Evolutionary conservation across 2,888 invertebrate genomes (phyloP), one percentile per base, ranked within the genome.

Genomic region (Tenthredo amoena): DNA sequence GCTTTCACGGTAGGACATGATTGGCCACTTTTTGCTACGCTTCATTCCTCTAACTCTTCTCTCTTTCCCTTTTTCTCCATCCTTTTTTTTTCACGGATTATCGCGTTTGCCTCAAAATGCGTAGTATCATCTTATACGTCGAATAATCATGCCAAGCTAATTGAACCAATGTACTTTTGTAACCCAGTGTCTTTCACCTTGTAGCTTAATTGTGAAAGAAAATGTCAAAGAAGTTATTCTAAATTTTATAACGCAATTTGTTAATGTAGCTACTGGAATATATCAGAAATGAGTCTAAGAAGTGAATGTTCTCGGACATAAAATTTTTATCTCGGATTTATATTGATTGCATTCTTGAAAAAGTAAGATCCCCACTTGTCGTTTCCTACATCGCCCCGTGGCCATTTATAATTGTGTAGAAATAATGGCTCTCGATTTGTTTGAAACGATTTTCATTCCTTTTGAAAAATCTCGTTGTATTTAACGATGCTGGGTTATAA

Each of bases 1-100:
- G 58, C 81, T 81, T 62, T 40, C 81, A 62, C 40, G 31, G 62
- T 62, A 50, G 37, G 62, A 58, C 81, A 58, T 81, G 81, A 81
- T 81, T 81, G 81, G 21, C 40, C 34, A 40, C 62, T 81, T 81
- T 81, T 62, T 81, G 4, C 81, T 10, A 58, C 37, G 10, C 62
- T 62, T 34, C 1, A 77, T 31, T 31, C 55, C 26, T 18, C 31
- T 9, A 12, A 21, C 31, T 50, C 31, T 31, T 77, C 50, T 50
- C n/a, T 26, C 26, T 55, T 50, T 40, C 21, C 21, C 6, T 34
- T 77, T 55, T 26, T 47, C n/a, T 55, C n/a, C 12, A 26, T 50
- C 18, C 55, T 50, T 77, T 50, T 47, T 76, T 50, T n/a, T 18
- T 7, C 62, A 37, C 10, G 34, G 37, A 40, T 40, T 40, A 40